Conservation (phyloP, 1,140 invertebrate genomes). For the Luehdorfia chinensis region DNA sequence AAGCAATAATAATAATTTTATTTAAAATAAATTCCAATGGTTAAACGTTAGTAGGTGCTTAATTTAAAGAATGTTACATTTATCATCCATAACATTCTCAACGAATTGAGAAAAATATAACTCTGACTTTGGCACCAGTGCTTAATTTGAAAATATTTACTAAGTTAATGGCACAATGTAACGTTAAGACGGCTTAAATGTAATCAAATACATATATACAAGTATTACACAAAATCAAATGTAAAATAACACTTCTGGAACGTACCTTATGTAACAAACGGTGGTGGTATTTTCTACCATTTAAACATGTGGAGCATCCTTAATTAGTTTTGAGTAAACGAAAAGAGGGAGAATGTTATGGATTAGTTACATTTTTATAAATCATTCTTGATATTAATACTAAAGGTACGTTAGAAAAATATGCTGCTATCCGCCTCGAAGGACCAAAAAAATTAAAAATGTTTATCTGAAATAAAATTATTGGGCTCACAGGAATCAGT, state of each 20-base stretch:
- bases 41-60: slow-evolving; percentile 31
- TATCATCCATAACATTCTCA: slow-evolving; percentile 73
- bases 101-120: slow-evolving; percentile 28
- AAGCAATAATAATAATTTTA: slow-evolving; percentile 56
- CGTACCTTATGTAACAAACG: slow-evolving; percentile 72
- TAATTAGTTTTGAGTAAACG: slow-evolving; percentile 75
- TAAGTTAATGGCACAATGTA: slow-evolving; percentile 24
- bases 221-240: slow-evolving; percentile 66
- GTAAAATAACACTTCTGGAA: slow-evolving; percentile 61
- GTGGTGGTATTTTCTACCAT: slow-evolving; percentile 71
- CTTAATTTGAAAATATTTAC: slow-evolving; percentile 26
- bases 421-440: slow-evolving; percentile 26
- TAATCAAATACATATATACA: slow-evolving; percentile 56
- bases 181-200: slow-evolving; percentile 42
- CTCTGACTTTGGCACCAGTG: slow-evolving; percentile 57
- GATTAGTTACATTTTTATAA: slow-evolving; percentile 71
- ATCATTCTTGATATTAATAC: slow-evolving; percentile 41
- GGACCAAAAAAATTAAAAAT: slow-evolving; percentile 24
- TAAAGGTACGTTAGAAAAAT: slow-evolving; percentile 45
- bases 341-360: slow-evolving; percentile 77
- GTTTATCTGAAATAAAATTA: no score
- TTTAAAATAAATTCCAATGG: slow-evolving; percentile 31
- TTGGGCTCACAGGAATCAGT: no score
- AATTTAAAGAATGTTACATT: slow-evolving; percentile 41
- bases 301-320: slow-evolving; percentile 74